Evolutionary conservation across 2,113 vertebrate species (phyloP), one percentile per base, ranked within the genome.

Genomic region (Zosterops pallidus): DNA sequence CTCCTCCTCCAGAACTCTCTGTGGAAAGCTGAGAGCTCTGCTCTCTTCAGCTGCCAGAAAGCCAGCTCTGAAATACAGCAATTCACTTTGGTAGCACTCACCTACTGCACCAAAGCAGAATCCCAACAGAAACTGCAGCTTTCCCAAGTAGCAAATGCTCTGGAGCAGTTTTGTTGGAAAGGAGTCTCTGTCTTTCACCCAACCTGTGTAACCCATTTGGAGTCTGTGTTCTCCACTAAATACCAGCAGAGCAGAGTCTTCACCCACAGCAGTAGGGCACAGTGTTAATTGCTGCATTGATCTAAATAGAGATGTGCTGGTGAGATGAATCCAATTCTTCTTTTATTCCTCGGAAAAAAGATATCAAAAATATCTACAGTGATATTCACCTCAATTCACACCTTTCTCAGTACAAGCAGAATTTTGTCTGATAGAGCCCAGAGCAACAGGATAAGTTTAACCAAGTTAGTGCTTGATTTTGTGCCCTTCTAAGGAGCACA

Each of bases 1-100:
- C 98, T 96, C 98, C 98, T 96, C 94, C 93, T 97, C 97, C 96
- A 96, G 87, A 96, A 75, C 81, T 91, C 85, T 89, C 84, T 49
- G 41, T 82, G 89, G 49, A 87, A 39, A 83, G 95, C 94, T 17
- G 77, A 81, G 79, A 92, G 74, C 79, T 91, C 86, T 50, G 67
- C 70, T 80, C 41, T 56, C 59, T 0, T 3, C 70, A 25, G 69
- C 37, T 2, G 91, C 56, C 7, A 15, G 33, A 44, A 81, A 95
- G 65, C 25, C 56, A 78, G 39, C 55, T 57, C 77, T 63, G 71
- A 91, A 96, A 76, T 7, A 22, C 23, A 78, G 76, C 24, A 2
- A 14, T 62, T 60, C 5, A 3, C 28, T 90, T 70, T 44, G 37
- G 65, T 79, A 81, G 41, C 56, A 26, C 23, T 28, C 50, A 75